phyloP scores from a whole-genome alignment of 2,113 vertebrate genomes.

The Corynorhinus townsendii region DNA sequence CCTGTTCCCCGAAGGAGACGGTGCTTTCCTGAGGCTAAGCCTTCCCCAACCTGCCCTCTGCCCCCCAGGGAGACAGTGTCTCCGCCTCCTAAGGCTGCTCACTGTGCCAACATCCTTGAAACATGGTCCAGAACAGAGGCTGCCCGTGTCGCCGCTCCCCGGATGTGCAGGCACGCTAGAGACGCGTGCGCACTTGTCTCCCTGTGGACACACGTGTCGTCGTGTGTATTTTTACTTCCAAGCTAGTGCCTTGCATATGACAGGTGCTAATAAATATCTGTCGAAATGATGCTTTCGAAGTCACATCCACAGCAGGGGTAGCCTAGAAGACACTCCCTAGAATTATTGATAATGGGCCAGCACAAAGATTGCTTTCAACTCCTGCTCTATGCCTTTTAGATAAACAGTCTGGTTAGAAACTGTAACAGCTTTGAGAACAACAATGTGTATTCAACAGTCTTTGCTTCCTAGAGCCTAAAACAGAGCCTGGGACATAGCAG shows the following conservation, averaged over 20 bases:
- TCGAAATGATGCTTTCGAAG: constrained; percentile 25
- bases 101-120: background rate
- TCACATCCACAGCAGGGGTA: background rate
- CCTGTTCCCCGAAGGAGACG: background rate
- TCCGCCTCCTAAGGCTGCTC: background rate
- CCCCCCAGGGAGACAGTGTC: background rate
- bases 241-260: background rate
- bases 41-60: background rate
- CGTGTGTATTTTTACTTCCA: background rate
- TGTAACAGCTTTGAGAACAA: background rate
- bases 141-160: background rate
- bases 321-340: background rate
- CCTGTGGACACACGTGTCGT: background rate
- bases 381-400: background rate
- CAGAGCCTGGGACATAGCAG: background rate
- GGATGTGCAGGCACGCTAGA: background rate
- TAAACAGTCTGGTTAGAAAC: background rate
- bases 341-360: background rate
- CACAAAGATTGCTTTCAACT: background rate
- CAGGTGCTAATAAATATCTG: background rate
- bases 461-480: background rate
- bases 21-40: background rate
- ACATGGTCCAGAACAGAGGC: background rate
- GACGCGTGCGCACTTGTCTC: background rate
- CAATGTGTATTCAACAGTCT: background rate